Evolutionary conservation across 2,113 vertebrate species (phyloP).

Genomic region (Dendrocopos noguchii): DNA sequence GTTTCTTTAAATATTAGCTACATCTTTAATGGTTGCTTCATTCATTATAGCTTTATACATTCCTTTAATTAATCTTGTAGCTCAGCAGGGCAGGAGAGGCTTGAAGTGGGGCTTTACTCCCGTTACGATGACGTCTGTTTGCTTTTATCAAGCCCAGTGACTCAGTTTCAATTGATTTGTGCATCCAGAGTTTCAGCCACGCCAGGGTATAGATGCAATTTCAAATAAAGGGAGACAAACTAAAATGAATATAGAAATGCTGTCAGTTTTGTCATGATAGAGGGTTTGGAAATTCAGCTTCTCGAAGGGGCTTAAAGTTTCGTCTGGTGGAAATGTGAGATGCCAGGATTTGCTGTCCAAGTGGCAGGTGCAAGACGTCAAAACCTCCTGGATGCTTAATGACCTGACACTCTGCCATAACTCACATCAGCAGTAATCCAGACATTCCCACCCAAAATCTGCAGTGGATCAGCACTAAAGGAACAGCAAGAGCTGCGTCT

Average conservation of each 20-base stretch:
- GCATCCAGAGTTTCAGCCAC: constrained; percentile 1
- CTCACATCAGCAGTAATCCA: background rate
- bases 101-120: constrained; percentile 12
- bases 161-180: constrained; percentile 42
- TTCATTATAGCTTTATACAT: background rate
- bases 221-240: background rate
- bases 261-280: background rate
- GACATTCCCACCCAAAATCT: background rate
- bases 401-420: background rate
- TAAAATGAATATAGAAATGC: background rate
- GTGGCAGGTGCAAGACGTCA: background rate
- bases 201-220: background rate
- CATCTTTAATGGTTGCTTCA: background rate
- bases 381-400: background rate
- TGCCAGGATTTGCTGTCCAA: background rate
- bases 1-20: constrained; percentile 24
- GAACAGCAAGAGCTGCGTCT: rapidly evolving
- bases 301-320: background rate
- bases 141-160: constrained; percentile 48
- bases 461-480: background rate
- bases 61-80: constrained; percentile 20
- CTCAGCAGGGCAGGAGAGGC: background rate
- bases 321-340: background rate
- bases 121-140: background rate
- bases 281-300: background rate